Evolutionary conservation across 2,888 invertebrate genomes (phyloP).

Genomic region (Prosapia bicincta): DNA sequence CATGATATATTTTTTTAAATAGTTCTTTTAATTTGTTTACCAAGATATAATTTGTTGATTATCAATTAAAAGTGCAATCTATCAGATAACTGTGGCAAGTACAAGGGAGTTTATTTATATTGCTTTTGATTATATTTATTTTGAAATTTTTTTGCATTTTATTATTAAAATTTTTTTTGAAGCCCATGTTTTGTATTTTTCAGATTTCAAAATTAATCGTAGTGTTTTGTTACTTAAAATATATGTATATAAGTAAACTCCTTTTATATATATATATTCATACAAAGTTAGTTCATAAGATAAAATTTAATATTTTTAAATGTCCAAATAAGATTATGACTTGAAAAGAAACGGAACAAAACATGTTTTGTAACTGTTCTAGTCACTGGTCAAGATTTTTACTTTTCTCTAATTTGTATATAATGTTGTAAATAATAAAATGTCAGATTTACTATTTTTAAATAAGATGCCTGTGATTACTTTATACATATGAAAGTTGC

Average conservation of each 20-base stretch:
- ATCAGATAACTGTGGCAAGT: neutral
- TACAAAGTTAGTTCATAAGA: neutral
- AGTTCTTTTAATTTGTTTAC: neutral
- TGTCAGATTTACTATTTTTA: slow-evolving; percentile 35
- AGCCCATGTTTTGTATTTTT: no score
- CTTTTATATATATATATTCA: slow-evolving; percentile 2
- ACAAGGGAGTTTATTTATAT: neutral
- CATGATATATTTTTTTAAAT: no score
- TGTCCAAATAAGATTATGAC: neutral
- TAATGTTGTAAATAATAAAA: slow-evolving; percentile 27
- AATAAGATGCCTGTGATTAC: slow-evolving; percentile 35
- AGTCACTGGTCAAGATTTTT: slow-evolving; percentile 24
- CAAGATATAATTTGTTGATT: neutral
- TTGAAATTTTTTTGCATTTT: no score
- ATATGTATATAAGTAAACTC: neutral
- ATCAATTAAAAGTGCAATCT: neutral
- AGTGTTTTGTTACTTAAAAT: no score
- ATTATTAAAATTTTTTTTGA: no score
- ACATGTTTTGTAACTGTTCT: slow-evolving; percentile 25
- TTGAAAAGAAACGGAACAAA: neutral
- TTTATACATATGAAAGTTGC: slow-evolving; percentile 10
- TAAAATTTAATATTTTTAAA: neutral
- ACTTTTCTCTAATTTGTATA: slow-evolving; percentile 26
- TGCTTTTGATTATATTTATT: no score
- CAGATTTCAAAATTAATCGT: no score